Base-by-base conservation (phyloP, 2,888 invertebrate species). In the Allophyes oxyacanthae region DNA sequence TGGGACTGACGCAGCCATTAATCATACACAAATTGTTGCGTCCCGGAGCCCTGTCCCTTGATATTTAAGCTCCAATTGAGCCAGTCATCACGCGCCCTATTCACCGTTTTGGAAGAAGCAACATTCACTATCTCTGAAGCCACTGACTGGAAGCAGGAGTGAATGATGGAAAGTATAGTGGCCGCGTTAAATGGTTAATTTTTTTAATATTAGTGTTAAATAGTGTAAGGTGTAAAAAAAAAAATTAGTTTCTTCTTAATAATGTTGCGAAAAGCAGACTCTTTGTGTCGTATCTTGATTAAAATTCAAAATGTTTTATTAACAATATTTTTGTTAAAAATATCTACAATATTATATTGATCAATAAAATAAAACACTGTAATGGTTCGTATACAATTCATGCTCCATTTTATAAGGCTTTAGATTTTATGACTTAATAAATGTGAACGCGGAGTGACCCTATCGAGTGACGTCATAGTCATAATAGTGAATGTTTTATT, bases 401-500 rank as follows among this genome's bases (percentile, higher is more conserved):
- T 64, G 46, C 34, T 36, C 43, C 8, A 38, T 45, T 73, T 72
- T 59, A 60, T 68, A 55, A 50, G 57, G 53, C 59, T 66, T 59
- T 53, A 50, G 37, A 64, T 66, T 58, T 72, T 63, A 76, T 67
- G 63, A 45, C 62, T 69, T 59, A 76, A 68, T 70, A 65, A 56
- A 66, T 6, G 61, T 37, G 49, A 52, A 45, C 11, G 42, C n/a
- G 41, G 34, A 15, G 53, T 50, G 75, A 65, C 75, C 78, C 79
- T 45, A 66, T 51, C 61, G 42, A 40, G 54, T 64, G 75, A 74
- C 80, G 81, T 77, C 78, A 81, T 75, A 74, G 56, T 64, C 65
- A 90, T 91, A 88, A 88, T 83, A 87, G 85, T 83, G 83, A 87
- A 88, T 86, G 88, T 90, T 91, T 89, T 88, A 89, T 87, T 87